Evolutionary conservation across 2,797 vertebrate genomes (phyloP), one percentile per base, ranked within the genome.

Genomic region (Lindbergichthys nudifrons): DNA sequence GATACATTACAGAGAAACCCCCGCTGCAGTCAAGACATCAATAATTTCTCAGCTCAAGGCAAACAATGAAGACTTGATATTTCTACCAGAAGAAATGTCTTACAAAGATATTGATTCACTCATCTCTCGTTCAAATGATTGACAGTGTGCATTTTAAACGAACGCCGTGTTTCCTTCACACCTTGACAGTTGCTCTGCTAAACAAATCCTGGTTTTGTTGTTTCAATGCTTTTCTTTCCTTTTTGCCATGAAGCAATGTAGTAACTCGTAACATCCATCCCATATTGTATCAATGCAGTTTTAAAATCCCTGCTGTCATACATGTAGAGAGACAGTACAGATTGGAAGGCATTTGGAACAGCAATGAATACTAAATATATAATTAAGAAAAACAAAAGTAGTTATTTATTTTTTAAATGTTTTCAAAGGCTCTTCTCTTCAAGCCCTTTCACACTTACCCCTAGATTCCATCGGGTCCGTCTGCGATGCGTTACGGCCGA

Each of bases 101-200:
- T 52, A 65, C 16, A 30, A 30, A 11, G 7, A 46, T 71, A 67
- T 65, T 62, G 50, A 74, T 73, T 80, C 59, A 39, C 58, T 71
- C 52, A 30, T 73, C n/a, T 69, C 41, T 36, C 54, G 30, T 73
- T 53, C 48, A 73, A 63, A 54, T 86, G 71, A 80, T 41, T 73
- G 80, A 77, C 84, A 73, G 56, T 15, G 3, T 39, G 41, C 65
- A 16, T 69, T 76, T 67, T 52, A 64, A 45, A 41, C 9, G 18
- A 50, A 10, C 36, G 51, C 14, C 21, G 41, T 60, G 47, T 65
- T 76, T 65, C 14, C 6, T 67, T 42, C 23, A 42, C 14, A 45
- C 5, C 10, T 56, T 21, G 36, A 56, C 53, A 66, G 58, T 19
- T 66, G 39, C 62, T 76, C 39, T 2, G 18, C 36, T 5, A 36